phyloP scores from a whole-genome alignment of 2,797 vertebrate species.

The Esox lucius region DNA sequence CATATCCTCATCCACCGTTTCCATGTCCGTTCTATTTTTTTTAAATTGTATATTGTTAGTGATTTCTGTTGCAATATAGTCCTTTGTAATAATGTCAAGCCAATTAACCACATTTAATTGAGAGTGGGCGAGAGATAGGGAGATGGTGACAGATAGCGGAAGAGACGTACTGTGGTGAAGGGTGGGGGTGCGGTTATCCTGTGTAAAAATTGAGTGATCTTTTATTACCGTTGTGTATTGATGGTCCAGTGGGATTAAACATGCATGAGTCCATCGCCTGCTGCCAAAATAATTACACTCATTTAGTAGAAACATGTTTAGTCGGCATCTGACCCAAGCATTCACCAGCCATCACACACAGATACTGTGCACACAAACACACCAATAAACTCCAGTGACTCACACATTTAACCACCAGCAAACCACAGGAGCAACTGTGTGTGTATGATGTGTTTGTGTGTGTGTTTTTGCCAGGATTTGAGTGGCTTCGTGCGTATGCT shows the following conservation, averaged over 20 bases:
- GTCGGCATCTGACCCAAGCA: too few relatives aligned
- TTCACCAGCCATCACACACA: neutral
- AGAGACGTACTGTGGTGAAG: neutral
- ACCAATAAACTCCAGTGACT: too few relatives aligned
- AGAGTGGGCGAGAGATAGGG: neutral
- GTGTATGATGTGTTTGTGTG: neutral
- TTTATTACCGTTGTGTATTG: too few relatives aligned
- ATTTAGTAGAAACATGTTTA: neutral
- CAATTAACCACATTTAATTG: neutral
- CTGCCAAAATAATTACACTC: neutral
- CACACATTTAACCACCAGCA: conserved; percentile 3
- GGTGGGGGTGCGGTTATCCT: too few relatives aligned
- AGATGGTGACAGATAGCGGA: neutral
- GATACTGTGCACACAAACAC: neutral
- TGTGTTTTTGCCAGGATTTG: conserved; percentile 1
- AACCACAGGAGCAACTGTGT: neutral
- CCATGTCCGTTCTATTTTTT: too few relatives aligned
- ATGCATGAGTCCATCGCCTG: too few relatives aligned
- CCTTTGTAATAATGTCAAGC: neutral
- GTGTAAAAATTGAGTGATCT: too few relatives aligned
- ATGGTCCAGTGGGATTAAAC: too few relatives aligned
- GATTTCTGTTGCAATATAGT: too few relatives aligned
- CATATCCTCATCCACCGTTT: too few relatives aligned
- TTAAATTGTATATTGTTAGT: too few relatives aligned
- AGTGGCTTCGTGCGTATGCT: too few relatives aligned